phyloP scores from a whole-genome alignment of 1,140 invertebrate species.

The Papilio xuthus region DNA sequence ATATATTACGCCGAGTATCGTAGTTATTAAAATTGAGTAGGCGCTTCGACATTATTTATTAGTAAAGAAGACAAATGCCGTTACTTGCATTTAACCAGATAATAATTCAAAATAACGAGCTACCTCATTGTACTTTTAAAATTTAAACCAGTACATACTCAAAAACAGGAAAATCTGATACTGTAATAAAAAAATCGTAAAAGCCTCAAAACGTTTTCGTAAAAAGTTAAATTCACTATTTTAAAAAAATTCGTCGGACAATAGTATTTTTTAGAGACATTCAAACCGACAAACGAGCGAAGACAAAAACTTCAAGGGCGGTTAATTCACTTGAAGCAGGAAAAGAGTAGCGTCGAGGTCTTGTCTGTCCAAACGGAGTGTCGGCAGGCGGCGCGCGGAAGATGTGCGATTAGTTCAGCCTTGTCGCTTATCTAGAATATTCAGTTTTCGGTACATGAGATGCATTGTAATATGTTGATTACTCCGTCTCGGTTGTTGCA shows the following conservation, averaged over 20 bases:
- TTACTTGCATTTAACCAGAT: background rate
- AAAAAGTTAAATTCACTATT: background rate
- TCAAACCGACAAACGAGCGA: slow-evolving; percentile 28
- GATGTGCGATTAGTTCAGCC: slow-evolving; percentile 53
- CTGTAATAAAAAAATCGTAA: background rate
- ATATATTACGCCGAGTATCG: background rate
- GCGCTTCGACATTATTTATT: background rate
- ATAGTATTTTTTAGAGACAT: slow-evolving; percentile 28
- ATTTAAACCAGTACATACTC: background rate
- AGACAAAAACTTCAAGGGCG: slow-evolving; percentile 55
- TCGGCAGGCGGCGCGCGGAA: slow-evolving; percentile 61
- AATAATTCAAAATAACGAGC: background rate
- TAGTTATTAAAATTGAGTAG: background rate
- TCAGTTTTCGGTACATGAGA: slow-evolving; percentile 36
- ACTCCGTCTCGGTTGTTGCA: background rate
- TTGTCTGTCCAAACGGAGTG: slow-evolving; percentile 60
- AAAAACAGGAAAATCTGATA: background rate
- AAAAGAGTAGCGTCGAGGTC: slow-evolving; percentile 69
- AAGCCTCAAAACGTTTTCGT: background rate
- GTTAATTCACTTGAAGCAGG: slow-evolving; percentile 68
- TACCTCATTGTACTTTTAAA: background rate
- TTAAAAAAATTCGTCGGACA: slow-evolving; percentile 13
- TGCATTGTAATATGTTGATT: slow-evolving; percentile 36
- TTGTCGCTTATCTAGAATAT: slow-evolving; percentile 50
- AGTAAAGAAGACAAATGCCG: background rate